A percentile compares a stretch with the other conserved stretches of the same genome.
Conservation (phyloP, 2,113 vertebrate species). For the Tychaedon coryphoeus region DNA sequence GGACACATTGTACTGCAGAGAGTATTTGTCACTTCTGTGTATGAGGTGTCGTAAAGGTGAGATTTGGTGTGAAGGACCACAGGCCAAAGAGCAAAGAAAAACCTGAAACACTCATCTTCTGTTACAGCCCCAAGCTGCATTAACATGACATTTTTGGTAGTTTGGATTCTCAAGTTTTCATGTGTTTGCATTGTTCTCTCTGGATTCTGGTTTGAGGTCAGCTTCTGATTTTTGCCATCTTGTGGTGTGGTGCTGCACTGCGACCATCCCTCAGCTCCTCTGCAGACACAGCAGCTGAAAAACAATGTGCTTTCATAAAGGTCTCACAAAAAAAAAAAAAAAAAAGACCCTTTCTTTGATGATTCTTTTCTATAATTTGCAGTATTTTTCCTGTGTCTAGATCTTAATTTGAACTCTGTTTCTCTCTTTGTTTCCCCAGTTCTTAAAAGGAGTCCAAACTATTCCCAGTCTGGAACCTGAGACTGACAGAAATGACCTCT, state of each 20-base stretch:
- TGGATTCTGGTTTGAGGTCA: neutral
- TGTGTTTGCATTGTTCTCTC: neutral
- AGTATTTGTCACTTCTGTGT: neutral
- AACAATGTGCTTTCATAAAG: neutral
- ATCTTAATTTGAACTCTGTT: neutral
- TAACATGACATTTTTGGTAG: neutral
- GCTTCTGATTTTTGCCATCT: slow-evolving; percentile 39
- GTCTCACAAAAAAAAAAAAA: too few species aligned
- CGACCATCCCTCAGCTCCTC: neutral
- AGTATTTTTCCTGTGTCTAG: neutral
- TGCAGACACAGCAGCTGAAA: neutral
- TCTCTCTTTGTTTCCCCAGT: neutral
- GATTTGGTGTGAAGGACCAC: neutral
- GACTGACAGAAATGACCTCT: neutral
- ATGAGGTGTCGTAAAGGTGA: neutral
- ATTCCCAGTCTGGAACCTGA: neutral
- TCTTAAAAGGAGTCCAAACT: neutral
- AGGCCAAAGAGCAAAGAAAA: neutral
- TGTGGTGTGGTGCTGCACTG: slow-evolving; percentile 37
- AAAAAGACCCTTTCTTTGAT: accelerated
- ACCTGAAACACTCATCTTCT: neutral
- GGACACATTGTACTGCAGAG: neutral
- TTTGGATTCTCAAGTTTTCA: neutral
- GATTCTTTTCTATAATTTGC: neutral
- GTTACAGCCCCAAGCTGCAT: neutral